Evolutionary conservation across 2,797 vertebrate genomes (phyloP).

Genomic region (Malurus splendens): DNA sequence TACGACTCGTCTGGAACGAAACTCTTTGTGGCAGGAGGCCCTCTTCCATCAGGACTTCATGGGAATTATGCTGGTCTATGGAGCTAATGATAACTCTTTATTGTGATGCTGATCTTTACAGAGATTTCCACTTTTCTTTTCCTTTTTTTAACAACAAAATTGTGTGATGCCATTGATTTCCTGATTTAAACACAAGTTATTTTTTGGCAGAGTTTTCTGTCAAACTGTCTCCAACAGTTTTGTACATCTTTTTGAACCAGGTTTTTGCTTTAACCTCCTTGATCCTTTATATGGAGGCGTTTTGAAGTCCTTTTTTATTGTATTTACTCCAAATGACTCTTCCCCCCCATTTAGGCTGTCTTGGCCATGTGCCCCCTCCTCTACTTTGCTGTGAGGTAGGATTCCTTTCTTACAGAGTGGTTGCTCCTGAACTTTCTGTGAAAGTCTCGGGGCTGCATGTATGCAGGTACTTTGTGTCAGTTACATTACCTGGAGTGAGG

Average conservation of each 20-base stretch:
- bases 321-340: conserved; percentile 54
- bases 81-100: conserved; percentile 81
- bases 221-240: conserved; percentile 34
- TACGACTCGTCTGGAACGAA: conserved; percentile 97
- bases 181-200: conserved; percentile 45
- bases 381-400: conserved; percentile 71
- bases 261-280: conserved; percentile 38
- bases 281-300: conserved; percentile 43
- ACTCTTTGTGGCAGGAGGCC: conserved; percentile 96
- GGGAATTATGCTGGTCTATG: conserved; percentile 97
- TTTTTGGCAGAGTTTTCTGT: conserved; percentile 30
- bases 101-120: conserved; percentile 61
- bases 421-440: conserved; percentile 76
- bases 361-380: conserved; percentile 40
- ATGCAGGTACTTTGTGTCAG: conserved; percentile 62
- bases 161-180: conserved; percentile 59
- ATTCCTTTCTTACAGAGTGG: conserved; percentile 64
- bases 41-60: conserved; percentile 94
- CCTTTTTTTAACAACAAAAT: conserved; percentile 29
- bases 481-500: conserved; percentile 68
- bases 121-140: conserved; percentile 60
- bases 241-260: conserved; percentile 49
- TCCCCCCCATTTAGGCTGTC: conserved; percentile 34
- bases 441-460: conserved; percentile 68
- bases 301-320: conserved; percentile 32